A percentile compares a stretch with the other conserved stretches of the same genome.
phyloP scores from a whole-genome alignment of 2,888 invertebrate genomes.

The Ormyrus nitidulus region DNA sequence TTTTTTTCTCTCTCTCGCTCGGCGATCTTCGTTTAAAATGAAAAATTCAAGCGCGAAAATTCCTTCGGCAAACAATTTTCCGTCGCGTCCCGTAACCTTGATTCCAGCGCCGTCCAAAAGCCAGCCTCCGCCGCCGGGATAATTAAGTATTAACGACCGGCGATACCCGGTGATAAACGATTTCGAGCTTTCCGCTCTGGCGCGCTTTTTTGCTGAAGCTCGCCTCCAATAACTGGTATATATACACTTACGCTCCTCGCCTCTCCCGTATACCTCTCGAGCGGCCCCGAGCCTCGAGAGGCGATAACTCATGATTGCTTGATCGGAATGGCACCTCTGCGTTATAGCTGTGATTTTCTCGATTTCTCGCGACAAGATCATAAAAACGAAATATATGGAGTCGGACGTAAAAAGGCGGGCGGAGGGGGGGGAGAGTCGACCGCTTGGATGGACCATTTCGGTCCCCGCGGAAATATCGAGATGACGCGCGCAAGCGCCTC shows the following conservation, averaged over 20 bases:
- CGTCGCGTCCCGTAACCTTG: too few species aligned
- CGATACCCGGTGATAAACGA: constrained; percentile 7
- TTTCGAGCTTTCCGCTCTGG: not conserved
- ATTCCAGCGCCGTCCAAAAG: too few species aligned
- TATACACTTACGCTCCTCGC: not conserved
- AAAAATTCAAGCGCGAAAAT: constrained; percentile 25
- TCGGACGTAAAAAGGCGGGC: not conserved
- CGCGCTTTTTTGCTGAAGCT: not conserved
- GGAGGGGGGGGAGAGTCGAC: not conserved
- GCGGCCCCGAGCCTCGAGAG: constrained; percentile 1
- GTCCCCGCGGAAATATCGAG: constrained; percentile 24
- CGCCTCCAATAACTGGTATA: not conserved
- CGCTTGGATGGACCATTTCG: constrained; percentile 7
- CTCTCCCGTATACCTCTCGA: not conserved
- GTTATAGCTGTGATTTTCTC: constrained; percentile 45
- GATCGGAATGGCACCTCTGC: constrained; percentile 35
- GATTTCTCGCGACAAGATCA: constrained; percentile 17
- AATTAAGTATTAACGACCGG: constrained; percentile 28
- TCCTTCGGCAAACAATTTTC: constrained; percentile 9
- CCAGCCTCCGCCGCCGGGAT: not conserved
- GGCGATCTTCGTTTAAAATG: constrained; percentile 10
- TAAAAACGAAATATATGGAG: constrained; percentile 25
- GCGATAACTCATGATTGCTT: constrained; percentile 44
- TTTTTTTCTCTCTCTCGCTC: not conserved
- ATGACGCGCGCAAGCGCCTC: not conserved